These are phyloP conservation scores for Cheilosia variabilis DNA, from an alignment of 2,888 invertebrate genomes.

Conservation along the genomic window DNA sequence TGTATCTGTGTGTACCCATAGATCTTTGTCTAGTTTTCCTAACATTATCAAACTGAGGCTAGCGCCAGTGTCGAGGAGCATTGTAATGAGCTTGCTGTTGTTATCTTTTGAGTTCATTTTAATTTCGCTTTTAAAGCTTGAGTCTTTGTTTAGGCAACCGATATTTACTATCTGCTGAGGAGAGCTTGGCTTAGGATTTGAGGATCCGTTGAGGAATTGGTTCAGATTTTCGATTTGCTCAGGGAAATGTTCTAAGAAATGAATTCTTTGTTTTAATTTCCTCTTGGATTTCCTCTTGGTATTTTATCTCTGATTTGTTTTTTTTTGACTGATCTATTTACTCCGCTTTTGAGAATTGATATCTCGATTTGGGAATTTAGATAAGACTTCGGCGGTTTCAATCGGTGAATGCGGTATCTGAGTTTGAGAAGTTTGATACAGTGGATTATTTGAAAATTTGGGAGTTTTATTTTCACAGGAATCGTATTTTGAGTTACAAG, in stretches of 20 bases:
- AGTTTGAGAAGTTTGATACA: neutral
- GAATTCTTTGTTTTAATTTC: neutral
- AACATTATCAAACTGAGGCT: too few species aligned
- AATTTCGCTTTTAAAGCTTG: too few species aligned
- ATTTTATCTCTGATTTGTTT: neutral
- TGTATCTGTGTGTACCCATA: too few species aligned
- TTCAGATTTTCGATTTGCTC: neutral
- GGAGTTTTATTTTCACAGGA: neutral
- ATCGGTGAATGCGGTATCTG: neutral
- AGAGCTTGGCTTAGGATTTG: neutral
- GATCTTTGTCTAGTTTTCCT: too few species aligned
- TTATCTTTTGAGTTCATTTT: neutral
- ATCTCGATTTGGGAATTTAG: too few species aligned
- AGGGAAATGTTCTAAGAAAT: neutral
- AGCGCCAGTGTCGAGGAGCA: too few species aligned
- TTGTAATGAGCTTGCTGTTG: too few species aligned
- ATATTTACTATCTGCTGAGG: too few species aligned
- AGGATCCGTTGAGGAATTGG: neutral
- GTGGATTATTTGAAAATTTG: neutral
- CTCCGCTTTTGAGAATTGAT: too few species aligned
- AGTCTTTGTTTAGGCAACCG: too few species aligned
- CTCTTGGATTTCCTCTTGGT: neutral
- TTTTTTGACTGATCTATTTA: too few species aligned
- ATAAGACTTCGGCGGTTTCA: neutral
- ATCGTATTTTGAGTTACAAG: neutral